phyloP scores from a whole-genome alignment of 2,797 vertebrate species.

The Salmo trutta region DNA sequence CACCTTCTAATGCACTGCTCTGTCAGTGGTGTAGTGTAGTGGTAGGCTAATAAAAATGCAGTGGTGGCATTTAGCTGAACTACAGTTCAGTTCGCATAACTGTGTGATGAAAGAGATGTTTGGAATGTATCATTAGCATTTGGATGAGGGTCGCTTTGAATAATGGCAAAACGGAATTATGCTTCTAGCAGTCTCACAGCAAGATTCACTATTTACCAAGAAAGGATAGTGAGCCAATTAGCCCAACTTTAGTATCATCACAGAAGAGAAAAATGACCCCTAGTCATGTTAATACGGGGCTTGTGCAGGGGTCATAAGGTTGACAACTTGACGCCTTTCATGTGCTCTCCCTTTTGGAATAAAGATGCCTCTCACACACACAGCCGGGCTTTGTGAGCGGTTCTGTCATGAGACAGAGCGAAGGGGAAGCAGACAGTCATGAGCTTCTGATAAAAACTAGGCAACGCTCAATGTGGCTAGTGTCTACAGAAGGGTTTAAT shows the following conservation, averaged over 20 bases:
- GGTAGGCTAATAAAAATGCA: background rate
- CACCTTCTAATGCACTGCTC: constrained; percentile 1
- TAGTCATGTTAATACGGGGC: background rate
- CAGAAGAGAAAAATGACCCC: background rate
- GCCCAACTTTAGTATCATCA: background rate
- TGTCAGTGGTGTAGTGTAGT: background rate
- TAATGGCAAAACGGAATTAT: background rate
- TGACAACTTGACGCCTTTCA: background rate
- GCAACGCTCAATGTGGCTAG: background rate
- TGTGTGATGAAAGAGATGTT: background rate
- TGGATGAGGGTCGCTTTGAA: background rate
- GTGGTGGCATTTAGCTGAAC: background rate
- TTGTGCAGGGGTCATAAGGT: background rate
- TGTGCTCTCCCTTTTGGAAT: background rate
- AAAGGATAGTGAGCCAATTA: background rate
- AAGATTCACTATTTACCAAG: background rate
- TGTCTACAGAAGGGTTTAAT: background rate
- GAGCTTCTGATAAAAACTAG: background rate
- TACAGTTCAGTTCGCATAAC: background rate
- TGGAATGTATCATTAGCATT: background rate
- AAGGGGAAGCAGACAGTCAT: background rate
- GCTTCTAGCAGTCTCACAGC: background rate
- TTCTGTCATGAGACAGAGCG: background rate
- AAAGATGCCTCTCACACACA: constrained; percentile 1
- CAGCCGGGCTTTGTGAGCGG: background rate